Percentiles rank a stretch among this genome's conserved stretches.
Evolutionary conservation across 2,888 invertebrate genomes (phyloP).

Genomic region (Unio delphinus): DNA sequence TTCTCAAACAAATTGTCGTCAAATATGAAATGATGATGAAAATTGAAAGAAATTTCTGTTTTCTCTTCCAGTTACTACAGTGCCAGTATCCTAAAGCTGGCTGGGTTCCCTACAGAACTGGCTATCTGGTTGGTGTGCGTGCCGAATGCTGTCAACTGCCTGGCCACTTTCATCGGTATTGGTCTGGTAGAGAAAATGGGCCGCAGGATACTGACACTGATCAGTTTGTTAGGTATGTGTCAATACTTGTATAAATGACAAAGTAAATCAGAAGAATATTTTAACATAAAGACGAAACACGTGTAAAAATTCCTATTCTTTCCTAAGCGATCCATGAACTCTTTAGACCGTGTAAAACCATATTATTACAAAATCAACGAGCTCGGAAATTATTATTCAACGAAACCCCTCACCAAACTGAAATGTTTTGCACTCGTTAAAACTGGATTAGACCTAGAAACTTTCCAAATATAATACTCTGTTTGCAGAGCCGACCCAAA

Average conservation of each 20-base stretch:
- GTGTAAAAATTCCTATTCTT: no score
- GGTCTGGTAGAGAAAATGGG: constrained; percentile 73
- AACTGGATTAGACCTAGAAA: no score
- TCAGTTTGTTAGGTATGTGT: constrained; percentile 62
- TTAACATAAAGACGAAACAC: no score
- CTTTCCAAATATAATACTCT: no score
- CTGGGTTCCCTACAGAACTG: constrained; percentile 69
- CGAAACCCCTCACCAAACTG: no score
- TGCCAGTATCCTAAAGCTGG: constrained; percentile 73
- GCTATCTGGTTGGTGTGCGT: constrained; percentile 74
- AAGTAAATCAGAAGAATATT: no score
- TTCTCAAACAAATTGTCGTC: background rate
- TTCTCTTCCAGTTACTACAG: constrained; percentile 73
- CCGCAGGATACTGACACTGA: constrained; percentile 62
- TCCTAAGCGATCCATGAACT: no score
- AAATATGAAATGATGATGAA: background rate
- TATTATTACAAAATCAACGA: no score
- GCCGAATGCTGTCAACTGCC: constrained; percentile 72
- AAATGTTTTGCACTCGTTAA: no score
- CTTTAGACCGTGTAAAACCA: no score
- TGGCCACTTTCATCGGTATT: constrained; percentile 73
- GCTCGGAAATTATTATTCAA: no score
- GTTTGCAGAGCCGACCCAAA: no score
- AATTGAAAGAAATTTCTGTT: background rate
- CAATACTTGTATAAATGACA: background rate